Evolutionary conservation across 1,140 invertebrate species (phyloP), one percentile per base, ranked within the genome.

Genomic region (Scaptodrosophila lebanonensis): DNA sequence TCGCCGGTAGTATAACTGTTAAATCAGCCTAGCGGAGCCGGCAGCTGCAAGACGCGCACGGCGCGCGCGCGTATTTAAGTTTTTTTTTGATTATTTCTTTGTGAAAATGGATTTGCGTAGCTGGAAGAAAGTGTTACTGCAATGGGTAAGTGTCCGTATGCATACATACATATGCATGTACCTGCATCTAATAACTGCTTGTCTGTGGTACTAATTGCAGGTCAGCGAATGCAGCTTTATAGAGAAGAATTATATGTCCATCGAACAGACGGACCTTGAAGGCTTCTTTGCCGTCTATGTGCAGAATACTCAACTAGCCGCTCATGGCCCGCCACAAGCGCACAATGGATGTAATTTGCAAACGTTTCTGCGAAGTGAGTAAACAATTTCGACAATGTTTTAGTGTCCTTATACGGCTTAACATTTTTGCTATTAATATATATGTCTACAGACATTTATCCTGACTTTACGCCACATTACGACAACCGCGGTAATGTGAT

Each of bases 221-320:
- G 49, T 76, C 3, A 52, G 54, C 3, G 52, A 71, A 42, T 66
- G 66, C 38, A 58, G 5, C 1, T 63, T 60, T 13, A 43, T 33
- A 6, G 33, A 13, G 25, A 0, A 8, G 8, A 42, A 40, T 8
- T 42, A 27, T 17, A 27, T 36, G 0, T 63, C 57, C 3, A 27
- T 86, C 7, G 76, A 86, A 40, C 60, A 76, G 22, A 57, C 82
- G 2, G 51, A 86, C 49, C 59, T 86, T 6, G 66, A 84, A 5
- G 61, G 17, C 2, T 86, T 86, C 42, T 86, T 66, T 45, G 44
- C 33, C 13, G 45, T 59, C 7, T 66, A 64, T 39, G 27, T 35
- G 4, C 38, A 65, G 2, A 47, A 72, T 39, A 38, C 40, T 11
- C 17, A 54, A 7, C 18, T 16, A 22, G 35, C 5, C 51, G 9